Conservation (phyloP, 2,888 invertebrate species). For the Trisateles emortualis region DNA sequence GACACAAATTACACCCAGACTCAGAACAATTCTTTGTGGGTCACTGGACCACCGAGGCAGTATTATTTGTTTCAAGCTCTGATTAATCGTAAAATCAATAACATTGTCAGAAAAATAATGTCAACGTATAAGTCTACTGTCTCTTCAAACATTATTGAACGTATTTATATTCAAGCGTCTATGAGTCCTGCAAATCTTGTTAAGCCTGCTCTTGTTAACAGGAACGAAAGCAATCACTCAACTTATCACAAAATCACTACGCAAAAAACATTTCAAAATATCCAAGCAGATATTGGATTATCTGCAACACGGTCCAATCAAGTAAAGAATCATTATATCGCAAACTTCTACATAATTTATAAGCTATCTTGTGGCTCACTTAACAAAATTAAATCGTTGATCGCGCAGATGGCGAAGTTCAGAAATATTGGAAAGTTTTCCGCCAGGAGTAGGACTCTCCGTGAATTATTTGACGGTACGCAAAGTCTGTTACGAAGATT, state of each 20-base stretch:
- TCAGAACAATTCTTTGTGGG: too few species aligned
- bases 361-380: slow-evolving; percentile 64
- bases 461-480: slow-evolving; percentile 24
- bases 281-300: not conserved
- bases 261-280: not conserved
- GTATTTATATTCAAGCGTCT: too few species aligned
- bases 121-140: too few species aligned
- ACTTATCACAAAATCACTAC: not conserved
- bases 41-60: too few species aligned
- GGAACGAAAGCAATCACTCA: too few species aligned
- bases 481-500: slow-evolving; percentile 41
- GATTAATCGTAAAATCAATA: too few species aligned
- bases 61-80: too few species aligned
- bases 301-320: slow-evolving; percentile 15
- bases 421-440: slow-evolving; percentile 64
- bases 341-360: slow-evolving; percentile 60
- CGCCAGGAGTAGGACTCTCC: slow-evolving; percentile 20
- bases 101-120: too few species aligned
- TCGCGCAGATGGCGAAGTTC: slow-evolving; percentile 59
- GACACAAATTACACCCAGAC: too few species aligned
- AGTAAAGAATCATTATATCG: slow-evolving; percentile 31
- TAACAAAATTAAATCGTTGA: slow-evolving; percentile 70
- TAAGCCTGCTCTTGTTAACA: too few species aligned
- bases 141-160: too few species aligned
- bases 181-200: too few species aligned